Conservation (phyloP, 2,888 invertebrate genomes). For the Leptodirus hochenwartii region DNA sequence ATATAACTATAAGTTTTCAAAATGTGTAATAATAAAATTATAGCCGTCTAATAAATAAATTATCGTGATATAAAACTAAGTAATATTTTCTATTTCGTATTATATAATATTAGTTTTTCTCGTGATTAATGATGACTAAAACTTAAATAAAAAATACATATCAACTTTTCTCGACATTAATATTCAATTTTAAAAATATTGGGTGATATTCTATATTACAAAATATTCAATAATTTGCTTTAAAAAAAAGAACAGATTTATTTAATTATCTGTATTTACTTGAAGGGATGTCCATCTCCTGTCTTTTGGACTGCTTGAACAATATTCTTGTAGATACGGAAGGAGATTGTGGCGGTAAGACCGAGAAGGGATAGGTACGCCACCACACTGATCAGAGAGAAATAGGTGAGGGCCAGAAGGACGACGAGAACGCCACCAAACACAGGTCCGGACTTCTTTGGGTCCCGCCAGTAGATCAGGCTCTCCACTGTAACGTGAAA, state of each 20-base stretch:
- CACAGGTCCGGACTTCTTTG: slow-evolving; percentile 84
- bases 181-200: neutral
- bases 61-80: no score
- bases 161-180: neutral
- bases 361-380: slow-evolving; percentile 79
- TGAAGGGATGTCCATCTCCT: slow-evolving; percentile 93
- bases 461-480: slow-evolving; percentile 95
- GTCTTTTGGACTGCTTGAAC: slow-evolving; percentile 93
- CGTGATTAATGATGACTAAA: no score
- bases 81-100: no score
- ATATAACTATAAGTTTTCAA: no score
- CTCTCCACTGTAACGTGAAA: slow-evolving; percentile 61
- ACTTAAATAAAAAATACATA: slow-evolving; percentile 1
- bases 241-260: neutral
- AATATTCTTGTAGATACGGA: slow-evolving; percentile 92
- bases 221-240: neutral
- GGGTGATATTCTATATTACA: neutral
- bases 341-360: slow-evolving; percentile 75
- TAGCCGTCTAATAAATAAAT: no score
- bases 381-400: slow-evolving; percentile 88
- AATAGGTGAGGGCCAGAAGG: slow-evolving; percentile 85
- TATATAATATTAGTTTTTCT: no score
- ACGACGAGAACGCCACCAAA: slow-evolving; percentile 79
- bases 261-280: slow-evolving; percentile 39
- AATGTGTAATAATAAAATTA: no score